Conservation (phyloP, 2,113 vertebrate species). For the Strix aluco region DNA sequence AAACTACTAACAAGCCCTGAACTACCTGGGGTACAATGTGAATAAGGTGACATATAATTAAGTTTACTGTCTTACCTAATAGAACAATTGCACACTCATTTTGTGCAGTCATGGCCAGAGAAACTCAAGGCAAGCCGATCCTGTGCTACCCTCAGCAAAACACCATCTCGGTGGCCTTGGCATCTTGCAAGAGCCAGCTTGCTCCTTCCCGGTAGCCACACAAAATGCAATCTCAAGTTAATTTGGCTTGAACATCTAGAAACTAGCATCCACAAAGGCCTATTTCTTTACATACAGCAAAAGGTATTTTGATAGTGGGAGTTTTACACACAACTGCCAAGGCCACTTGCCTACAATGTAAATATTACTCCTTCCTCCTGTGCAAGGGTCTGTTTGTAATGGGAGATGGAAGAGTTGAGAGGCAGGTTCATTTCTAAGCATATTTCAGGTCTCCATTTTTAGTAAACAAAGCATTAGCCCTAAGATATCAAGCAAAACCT, state of each 20-base stretch:
- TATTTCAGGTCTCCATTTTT: neutral
- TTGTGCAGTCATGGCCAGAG: neutral
- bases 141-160: neutral
- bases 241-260: neutral
- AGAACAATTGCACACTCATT: neutral
- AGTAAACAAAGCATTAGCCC: neutral
- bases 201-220: neutral
- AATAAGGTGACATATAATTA: neutral
- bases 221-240: neutral
- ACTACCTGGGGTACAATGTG: neutral
- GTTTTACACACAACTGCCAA: neutral
- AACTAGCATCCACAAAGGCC: neutral
- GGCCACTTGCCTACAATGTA: neutral
- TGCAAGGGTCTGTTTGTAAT: neutral
- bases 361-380: neutral
- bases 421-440: neutral
- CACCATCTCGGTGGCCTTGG: neutral
- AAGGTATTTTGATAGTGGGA: neutral
- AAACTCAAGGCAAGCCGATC: neutral
- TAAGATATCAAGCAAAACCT: neutral
- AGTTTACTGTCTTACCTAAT: neutral
- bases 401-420: neutral
- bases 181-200: neutral
- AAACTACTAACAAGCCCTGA: neutral
- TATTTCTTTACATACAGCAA: neutral